These are phyloP conservation scores for Oncorhynchus gorbuscha DNA, from an alignment of 2,113 vertebrate genomes.

Conservation along the genomic window DNA sequence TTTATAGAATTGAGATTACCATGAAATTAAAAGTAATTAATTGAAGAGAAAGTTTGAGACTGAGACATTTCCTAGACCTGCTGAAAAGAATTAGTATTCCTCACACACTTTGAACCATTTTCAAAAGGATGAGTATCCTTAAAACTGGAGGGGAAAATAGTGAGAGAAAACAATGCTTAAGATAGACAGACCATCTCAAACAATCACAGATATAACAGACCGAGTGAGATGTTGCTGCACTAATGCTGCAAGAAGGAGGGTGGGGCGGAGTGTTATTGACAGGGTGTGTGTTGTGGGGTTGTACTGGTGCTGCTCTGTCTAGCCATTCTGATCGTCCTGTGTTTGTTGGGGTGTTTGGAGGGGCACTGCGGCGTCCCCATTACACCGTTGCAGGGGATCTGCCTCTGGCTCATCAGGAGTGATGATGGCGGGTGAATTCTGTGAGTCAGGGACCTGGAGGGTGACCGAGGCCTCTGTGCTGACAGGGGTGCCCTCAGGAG, in stretches of 20 bases:
- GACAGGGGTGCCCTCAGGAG: conserved; percentile 32
- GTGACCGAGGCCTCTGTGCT: conserved; percentile 55
- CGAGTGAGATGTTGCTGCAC: conserved; percentile 41
- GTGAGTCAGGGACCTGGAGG: conserved; percentile 61
- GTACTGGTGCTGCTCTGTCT: conserved; percentile 41
- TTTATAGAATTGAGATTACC: not conserved
- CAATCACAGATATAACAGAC: conserved; percentile 48
- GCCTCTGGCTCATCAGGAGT: conserved; percentile 60
- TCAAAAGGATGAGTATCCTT: conserved; percentile 58
- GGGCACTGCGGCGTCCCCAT: conserved; percentile 71
- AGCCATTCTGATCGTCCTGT: conserved; percentile 74
- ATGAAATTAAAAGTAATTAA: not conserved
- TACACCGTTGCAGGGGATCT: conserved; percentile 71
- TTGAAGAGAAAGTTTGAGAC: not conserved
- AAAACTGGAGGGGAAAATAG: conserved; percentile 40
- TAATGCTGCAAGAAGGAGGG: conserved; percentile 27
- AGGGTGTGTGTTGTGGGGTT: conserved; percentile 46
- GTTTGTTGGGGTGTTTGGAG: conserved; percentile 65
- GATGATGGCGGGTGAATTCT: conserved; percentile 37
- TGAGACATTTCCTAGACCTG: conserved; percentile 7
- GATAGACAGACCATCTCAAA: conserved; percentile 33
- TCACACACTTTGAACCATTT: conserved; percentile 42
- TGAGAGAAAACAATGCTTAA: conserved; percentile 34
- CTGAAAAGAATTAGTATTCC: not conserved
- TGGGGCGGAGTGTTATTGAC: conserved; percentile 10